Conservation (phyloP, 2,113 vertebrate genomes). For the Sinocyclocheilus grahami region DNA sequence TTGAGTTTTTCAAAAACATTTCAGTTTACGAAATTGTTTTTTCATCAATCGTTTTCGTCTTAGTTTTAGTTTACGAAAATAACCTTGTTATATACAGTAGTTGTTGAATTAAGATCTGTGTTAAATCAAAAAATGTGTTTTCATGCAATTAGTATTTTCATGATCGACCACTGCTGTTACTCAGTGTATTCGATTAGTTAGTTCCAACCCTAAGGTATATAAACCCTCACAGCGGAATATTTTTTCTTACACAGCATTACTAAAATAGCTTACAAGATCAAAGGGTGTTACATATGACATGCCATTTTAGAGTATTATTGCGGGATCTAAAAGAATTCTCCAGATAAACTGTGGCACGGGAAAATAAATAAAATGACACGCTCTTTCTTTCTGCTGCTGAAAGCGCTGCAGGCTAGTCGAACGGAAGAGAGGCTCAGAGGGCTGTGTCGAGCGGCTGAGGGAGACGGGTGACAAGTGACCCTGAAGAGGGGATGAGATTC, state of each 20-base stretch:
- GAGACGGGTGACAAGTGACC: conserved; percentile 68
- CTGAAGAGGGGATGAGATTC: conserved; percentile 72
- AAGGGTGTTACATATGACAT: conserved; percentile 5
- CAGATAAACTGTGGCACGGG: neutral
- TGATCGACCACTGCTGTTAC: neutral
- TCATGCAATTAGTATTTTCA: neutral
- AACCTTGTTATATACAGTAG: too few relatives aligned
- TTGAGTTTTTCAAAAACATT: too few relatives aligned
- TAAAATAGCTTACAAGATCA: neutral
- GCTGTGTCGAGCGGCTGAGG: conserved; percentile 56
- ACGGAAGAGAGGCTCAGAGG: conserved; percentile 31
- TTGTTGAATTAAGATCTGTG: neutral
- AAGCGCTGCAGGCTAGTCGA: conserved; percentile 57
- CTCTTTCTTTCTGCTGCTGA: conserved; percentile 9
- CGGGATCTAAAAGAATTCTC: neutral
- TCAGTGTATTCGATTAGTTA: neutral
- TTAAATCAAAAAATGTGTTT: neutral
- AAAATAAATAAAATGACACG: conserved; percentile 29
- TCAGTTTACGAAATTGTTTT: too few relatives aligned
- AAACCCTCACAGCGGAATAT: neutral
- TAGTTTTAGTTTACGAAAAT: too few relatives aligned
- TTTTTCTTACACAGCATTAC: neutral
- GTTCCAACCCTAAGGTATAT: neutral
- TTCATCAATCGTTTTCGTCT: too few relatives aligned
- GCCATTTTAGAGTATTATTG: neutral